Base-by-base conservation (phyloP, 2,888 invertebrate species). In the Drosophila peninsularis region DNA sequence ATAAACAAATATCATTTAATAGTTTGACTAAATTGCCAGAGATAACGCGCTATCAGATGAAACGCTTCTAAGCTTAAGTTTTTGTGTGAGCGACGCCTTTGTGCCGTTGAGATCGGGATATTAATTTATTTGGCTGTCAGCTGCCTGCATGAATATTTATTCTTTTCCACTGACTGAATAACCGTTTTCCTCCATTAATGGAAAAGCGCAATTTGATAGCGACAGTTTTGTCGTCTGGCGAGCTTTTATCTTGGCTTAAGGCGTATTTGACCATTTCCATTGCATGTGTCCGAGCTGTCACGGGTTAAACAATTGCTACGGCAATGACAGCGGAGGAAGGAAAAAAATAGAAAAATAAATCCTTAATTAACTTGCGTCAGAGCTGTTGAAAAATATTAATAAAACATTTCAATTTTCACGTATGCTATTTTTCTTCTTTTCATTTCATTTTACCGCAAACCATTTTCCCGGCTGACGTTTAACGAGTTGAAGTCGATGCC, bases 321-420 rank as follows among this genome's bases (percentile, higher is more conserved):
- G 66, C 64, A 65, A 52, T 55, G 17, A 13, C 24, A n/a, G 34
- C 58, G 27, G 13, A 30, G n/a, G n/a, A 34, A 39, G 3, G 55
- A 2, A 36, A 37, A 39, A 11, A 47, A 39, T 45, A 14, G 24
- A 17, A 50, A 36, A 5, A 47, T 34, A 63, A 37, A 71, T 67
- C 69, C 70, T 81, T 85, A 83, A 83, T 84, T 84, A 84, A 87
- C 84, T 84, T 75, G 72, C 65, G 79, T 75, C 84, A 57, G 64
- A 81, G 75, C 75, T 84, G 82, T 79, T 87, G 75, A 81, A 84
- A 83, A 79, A 79, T 77, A 77, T 87, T 87, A 87, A 81, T 84
- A 79, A 87, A 83, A 87, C 82, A 87, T 87, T 87, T 83, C 79
- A 87, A 83, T 83, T 87, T 81, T 79, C 70, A 63, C 69, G 60